Conservation (phyloP, 1,140 invertebrate species). For the Saccostrea glomerata region DNA sequence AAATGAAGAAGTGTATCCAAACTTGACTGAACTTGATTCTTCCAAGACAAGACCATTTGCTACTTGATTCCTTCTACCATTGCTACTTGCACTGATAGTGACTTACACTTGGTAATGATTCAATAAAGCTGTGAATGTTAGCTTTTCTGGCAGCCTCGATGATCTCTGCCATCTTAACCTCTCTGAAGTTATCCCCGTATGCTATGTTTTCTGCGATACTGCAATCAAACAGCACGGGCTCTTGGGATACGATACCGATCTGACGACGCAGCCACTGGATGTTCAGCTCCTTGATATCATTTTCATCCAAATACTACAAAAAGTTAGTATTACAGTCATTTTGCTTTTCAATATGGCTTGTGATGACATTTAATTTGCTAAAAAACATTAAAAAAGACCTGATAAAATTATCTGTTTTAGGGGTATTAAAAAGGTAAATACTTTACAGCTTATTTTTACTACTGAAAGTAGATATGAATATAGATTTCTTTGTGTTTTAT, state of each 20-base stretch:
- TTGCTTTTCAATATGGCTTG: neutral
- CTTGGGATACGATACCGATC: constrained; percentile 88
- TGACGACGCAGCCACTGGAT: constrained; percentile 82
- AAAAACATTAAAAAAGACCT: neutral
- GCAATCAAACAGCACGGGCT: constrained; percentile 92
- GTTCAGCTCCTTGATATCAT: constrained; percentile 72
- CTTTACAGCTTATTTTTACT: no score
- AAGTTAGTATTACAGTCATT: neutral
- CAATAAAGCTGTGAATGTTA: constrained; percentile 93
- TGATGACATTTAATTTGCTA: neutral
- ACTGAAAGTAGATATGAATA: no score
- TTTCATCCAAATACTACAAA: constrained; percentile 82
- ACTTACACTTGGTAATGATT: constrained; percentile 84
- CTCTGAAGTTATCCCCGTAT: constrained; percentile 88
- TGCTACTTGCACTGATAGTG: no score
- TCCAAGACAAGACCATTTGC: no score
- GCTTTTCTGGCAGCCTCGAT: constrained; percentile 90
- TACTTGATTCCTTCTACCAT: no score
- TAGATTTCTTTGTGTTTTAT: no score
- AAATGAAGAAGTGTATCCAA: no score
- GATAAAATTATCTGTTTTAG: no score
- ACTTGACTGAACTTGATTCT: no score
- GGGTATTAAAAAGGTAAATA: no score
- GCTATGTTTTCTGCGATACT: constrained; percentile 93
- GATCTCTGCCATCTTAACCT: constrained; percentile 86